phyloP scores from a whole-genome alignment of 1,140 invertebrate genomes.

The Zaprionus taronus region DNA sequence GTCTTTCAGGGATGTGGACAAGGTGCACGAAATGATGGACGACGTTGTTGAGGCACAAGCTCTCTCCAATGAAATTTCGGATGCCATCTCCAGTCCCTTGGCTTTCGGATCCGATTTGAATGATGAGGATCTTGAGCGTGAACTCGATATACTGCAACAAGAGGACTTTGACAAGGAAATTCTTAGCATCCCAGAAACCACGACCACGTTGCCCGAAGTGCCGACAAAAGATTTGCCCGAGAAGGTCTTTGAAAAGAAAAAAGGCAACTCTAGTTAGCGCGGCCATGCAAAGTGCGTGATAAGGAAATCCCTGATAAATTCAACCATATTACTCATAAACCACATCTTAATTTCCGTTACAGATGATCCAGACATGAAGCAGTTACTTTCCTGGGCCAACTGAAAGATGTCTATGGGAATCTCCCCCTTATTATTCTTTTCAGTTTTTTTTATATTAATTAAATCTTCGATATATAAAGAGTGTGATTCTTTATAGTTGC shows the following conservation, averaged over 20 bases:
- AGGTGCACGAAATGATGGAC: slow-evolving; percentile 99
- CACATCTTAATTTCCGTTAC: not conserved
- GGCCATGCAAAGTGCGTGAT: slow-evolving; percentile 53
- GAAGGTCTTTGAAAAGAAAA: slow-evolving; percentile 86
- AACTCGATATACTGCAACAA: slow-evolving; percentile 93
- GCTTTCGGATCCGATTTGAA: slow-evolving; percentile 97
- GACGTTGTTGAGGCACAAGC: slow-evolving; percentile 99
- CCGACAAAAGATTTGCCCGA: slow-evolving; percentile 87
- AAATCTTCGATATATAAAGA: not conserved
- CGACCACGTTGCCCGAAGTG: slow-evolving; percentile 88
- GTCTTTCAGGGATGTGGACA: slow-evolving; percentile 94
- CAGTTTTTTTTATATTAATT: too few relatives aligned
- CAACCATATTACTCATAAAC: not conserved
- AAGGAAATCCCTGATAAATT: slow-evolving; percentile 35
- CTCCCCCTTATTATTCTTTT: too few relatives aligned
- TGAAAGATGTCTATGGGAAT: slow-evolving; percentile 73
- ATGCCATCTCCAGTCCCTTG: slow-evolving; percentile 99
- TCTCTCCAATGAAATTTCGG: slow-evolving; percentile 98
- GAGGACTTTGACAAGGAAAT: slow-evolving; percentile 93
- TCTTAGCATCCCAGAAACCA: slow-evolving; percentile 87
- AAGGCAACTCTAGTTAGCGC: slow-evolving; percentile 70
- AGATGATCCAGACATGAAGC: slow-evolving; percentile 90
- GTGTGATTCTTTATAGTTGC: too few relatives aligned
- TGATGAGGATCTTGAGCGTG: slow-evolving; percentile 93
- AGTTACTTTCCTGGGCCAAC: slow-evolving; percentile 89